Percentiles rank a stretch among this genome's conserved stretches.
Evolutionary conservation across 2,888 invertebrate genomes (phyloP).

Genomic region (Athrips mouffetella): DNA sequence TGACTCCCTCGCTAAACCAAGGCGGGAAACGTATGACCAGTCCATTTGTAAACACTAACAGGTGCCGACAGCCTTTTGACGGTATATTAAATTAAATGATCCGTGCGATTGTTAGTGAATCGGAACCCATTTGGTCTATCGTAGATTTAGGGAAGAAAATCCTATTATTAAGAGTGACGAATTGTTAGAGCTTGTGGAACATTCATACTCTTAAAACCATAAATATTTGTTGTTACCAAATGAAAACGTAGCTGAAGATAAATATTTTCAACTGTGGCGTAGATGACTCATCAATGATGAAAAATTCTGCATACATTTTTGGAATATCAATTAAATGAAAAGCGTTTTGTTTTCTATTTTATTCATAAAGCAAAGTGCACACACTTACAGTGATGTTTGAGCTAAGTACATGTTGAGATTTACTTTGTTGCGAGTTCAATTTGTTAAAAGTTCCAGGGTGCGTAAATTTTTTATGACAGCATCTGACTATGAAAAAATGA

Average conservation of each 20-base stretch:
- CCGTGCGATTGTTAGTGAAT: slow-evolving; percentile 46
- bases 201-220: too few species aligned
- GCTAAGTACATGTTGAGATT: too few species aligned
- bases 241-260: too few species aligned
- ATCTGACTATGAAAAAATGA: too few species aligned
- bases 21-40: slow-evolving; percentile 72
- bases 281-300: too few species aligned
- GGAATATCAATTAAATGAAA: slow-evolving; percentile 45
- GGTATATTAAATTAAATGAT: slow-evolving; percentile 70
- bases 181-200: slow-evolving; percentile 22
- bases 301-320: slow-evolving; percentile 1
- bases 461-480: neutral
- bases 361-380: slow-evolving; percentile 38
- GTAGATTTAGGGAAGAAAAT: slow-evolving; percentile 7
- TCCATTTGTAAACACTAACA: slow-evolving; percentile 73
- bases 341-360: slow-evolving; percentile 39
- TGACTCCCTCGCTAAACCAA: slow-evolving; percentile 60
- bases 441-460: neutral
- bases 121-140: slow-evolving; percentile 27
- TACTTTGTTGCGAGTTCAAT: too few species aligned
- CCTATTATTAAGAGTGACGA: slow-evolving; percentile 17
- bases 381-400: neutral
- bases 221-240: too few species aligned
- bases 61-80: slow-evolving; percentile 67
- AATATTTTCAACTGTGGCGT: too few species aligned